Evolutionary conservation across 2,113 vertebrate genomes (phyloP).

Genomic region (Ailuropoda melanoleuca): DNA sequence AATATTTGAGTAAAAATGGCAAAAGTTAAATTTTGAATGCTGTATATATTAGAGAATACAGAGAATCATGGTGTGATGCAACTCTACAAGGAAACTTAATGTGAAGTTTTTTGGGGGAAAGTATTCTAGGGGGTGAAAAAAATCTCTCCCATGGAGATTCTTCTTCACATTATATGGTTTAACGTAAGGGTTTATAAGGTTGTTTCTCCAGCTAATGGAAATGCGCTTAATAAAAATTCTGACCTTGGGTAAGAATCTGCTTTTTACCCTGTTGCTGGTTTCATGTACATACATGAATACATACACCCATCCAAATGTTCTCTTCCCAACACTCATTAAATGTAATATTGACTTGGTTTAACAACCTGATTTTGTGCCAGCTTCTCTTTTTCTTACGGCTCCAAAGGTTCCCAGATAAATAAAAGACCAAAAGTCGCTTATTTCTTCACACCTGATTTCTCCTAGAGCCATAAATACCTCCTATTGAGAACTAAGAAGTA

Average conservation of each 20-base stretch:
- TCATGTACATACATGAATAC: not conserved
- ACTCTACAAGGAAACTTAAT: not conserved
- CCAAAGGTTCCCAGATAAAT: not conserved
- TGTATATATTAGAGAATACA: slow-evolving; percentile 59
- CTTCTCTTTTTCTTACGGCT: slow-evolving; percentile 36
- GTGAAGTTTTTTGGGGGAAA: not conserved
- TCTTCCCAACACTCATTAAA: not conserved
- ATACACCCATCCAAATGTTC: not conserved
- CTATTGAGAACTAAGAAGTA: slow-evolving; percentile 43
- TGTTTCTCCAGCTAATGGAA: slow-evolving; percentile 18
- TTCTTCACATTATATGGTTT: slow-evolving; percentile 40
- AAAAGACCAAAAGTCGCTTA: not conserved
- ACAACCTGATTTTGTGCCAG: slow-evolving; percentile 19
- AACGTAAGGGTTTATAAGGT: not conserved
- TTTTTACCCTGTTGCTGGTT: not conserved
- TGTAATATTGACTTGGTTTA: not conserved
- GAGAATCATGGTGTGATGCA: slow-evolving; percentile 66
- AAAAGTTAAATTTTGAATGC: slow-evolving; percentile 69
- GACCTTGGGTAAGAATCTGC: slow-evolving; percentile 21
- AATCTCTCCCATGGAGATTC: slow-evolving; percentile 65
- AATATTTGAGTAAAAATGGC: slow-evolving; percentile 71
- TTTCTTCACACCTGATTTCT: slow-evolving; percentile 53
- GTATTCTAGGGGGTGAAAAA: slow-evolving; percentile 11
- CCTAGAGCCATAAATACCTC: slow-evolving; percentile 60
- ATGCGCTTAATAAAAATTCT: slow-evolving; percentile 27